A percentile compares a stretch with the other conserved stretches of the same genome.
phyloP scores from a whole-genome alignment of 2,888 invertebrate species.

The Lepas anatifera region DNA sequence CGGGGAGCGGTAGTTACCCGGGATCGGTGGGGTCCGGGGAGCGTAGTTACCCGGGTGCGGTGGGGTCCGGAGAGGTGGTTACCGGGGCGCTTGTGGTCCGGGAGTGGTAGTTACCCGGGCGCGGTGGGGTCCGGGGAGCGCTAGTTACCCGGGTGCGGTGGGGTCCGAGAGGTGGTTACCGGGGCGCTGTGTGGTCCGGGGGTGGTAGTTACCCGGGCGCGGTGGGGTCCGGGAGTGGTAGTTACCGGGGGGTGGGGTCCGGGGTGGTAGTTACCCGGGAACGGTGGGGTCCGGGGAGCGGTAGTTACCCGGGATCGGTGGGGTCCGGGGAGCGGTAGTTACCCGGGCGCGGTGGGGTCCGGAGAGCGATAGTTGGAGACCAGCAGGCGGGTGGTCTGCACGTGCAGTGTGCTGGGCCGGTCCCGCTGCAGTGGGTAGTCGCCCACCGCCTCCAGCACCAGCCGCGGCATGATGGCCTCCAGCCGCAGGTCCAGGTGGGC shows the following conservation, averaged over 20 bases:
- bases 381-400: slow-evolving; percentile 64
- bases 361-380: slow-evolving; percentile 54
- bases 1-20: too few species aligned
- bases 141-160: too few species aligned
- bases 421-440: slow-evolving; percentile 49
- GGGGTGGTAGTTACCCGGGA: not conserved
- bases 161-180: not conserved
- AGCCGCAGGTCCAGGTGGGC: slow-evolving; percentile 54
- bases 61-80: too few species aligned
- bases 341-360: slow-evolving; percentile 32
- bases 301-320: too few species aligned
- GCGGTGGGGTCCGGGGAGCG: not conserved
- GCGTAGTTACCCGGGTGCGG: not conserved
- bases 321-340: too few species aligned
- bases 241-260: too few species aligned
- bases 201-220: slow-evolving; percentile 28
- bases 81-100: too few species aligned
- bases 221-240: too few species aligned
- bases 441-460: slow-evolving; percentile 20
- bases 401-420: slow-evolving; percentile 71
- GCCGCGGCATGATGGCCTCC: slow-evolving; percentile 84
- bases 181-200: slow-evolving; percentile 34
- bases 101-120: not conserved
- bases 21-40: too few species aligned
- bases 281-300: not conserved